These are phyloP conservation scores for Ondatra zibethicus DNA, from an alignment of 2,113 vertebrate genomes.

Conservation along the genomic window DNA sequence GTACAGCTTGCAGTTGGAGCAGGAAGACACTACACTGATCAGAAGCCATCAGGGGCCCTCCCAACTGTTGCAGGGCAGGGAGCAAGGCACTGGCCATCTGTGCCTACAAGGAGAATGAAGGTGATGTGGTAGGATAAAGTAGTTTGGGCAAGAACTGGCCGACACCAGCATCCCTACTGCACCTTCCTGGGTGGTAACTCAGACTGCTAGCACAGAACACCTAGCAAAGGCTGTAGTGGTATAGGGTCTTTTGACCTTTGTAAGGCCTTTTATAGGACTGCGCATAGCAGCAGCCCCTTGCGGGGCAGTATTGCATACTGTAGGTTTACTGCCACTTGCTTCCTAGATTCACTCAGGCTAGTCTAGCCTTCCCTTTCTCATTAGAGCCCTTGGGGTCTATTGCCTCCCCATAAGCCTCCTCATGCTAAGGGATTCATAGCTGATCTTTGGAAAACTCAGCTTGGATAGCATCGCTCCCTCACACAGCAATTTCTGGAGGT, in stretches of 20 bases:
- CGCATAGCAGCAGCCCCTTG: neutral
- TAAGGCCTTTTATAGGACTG: neutral
- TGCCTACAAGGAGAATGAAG: neutral
- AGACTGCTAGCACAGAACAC: too few species aligned
- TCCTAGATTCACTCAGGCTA: neutral
- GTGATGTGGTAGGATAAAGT: neutral
- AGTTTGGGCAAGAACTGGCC: neutral
- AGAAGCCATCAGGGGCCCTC: neutral
- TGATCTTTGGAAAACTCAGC: neutral
- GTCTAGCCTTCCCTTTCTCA: neutral
- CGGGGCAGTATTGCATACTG: neutral
- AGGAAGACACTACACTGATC: neutral
- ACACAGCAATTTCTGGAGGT: neutral
- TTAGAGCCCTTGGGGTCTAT: neutral
- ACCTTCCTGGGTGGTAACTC: neutral
- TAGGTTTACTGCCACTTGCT: neutral
- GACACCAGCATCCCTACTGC: neutral
- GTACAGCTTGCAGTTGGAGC: neutral
- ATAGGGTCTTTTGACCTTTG: neutral
- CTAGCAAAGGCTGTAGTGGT: neutral
- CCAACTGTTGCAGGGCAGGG: neutral
- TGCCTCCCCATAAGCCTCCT: neutral
- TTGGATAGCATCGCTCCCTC: neutral
- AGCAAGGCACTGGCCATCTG: accelerated
- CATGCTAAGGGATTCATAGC: neutral